Conservation (phyloP, 1,140 invertebrate genomes). For the Mamestra configurata region DNA sequence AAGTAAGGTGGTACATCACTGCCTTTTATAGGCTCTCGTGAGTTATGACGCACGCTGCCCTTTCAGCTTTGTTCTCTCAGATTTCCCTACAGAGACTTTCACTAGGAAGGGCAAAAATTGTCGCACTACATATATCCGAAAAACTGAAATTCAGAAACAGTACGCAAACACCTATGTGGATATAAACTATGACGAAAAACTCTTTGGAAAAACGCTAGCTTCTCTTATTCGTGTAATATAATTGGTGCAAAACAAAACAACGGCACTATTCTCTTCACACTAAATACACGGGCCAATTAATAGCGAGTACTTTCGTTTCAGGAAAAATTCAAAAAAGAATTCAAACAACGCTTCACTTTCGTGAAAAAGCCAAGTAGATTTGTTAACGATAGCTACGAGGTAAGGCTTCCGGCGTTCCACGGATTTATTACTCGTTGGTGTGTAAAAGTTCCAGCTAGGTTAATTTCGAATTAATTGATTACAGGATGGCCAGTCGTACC, state of each 20-base stretch:
- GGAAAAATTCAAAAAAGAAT: conserved; percentile 93
- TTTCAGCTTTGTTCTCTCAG: conserved; percentile 32
- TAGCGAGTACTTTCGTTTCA: conserved; percentile 73
- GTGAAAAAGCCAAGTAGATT: conserved; percentile 83
- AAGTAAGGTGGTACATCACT: background rate
- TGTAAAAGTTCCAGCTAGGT: background rate
- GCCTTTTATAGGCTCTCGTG: conserved; percentile 7
- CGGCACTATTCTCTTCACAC: too few relatives aligned
- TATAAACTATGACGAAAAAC: background rate
- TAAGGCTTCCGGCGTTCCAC: conserved; percentile 52
- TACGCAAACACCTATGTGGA: background rate
- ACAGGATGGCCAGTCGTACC: conserved; percentile 81
- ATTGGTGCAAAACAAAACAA: background rate
- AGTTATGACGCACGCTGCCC: background rate
- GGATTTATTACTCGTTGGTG: background rate
- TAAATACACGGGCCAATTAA: background rate
- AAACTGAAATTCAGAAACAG: background rate
- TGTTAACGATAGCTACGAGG: conserved; percentile 83
- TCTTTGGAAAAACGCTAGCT: background rate
- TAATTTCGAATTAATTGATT: conserved; percentile 54
- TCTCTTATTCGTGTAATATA: background rate
- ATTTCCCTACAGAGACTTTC: conserved; percentile 35
- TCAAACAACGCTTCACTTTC: conserved; percentile 90
- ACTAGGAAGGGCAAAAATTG: conserved; percentile 19
- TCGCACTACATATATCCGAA: background rate